Evolutionary conservation across 2,797 vertebrate genomes (phyloP).

Genomic region (Paedocypris micromegethes): DNA sequence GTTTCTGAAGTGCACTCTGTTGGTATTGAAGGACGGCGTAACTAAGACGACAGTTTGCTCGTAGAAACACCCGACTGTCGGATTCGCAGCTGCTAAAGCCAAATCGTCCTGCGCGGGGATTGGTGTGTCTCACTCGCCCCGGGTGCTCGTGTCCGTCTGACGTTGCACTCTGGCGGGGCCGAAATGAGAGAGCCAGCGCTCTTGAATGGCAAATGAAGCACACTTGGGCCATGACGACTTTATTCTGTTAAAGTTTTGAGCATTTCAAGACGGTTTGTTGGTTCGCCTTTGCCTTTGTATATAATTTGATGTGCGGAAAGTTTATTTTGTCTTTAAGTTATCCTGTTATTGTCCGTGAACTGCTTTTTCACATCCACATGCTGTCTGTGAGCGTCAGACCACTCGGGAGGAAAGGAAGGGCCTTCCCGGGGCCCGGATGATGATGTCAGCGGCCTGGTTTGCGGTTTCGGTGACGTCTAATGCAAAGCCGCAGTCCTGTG

Average conservation of each 20-base stretch:
- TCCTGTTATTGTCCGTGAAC: slow-evolving; percentile 47
- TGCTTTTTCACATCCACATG: slow-evolving; percentile 40
- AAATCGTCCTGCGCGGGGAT: slow-evolving; percentile 36
- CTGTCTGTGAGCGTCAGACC: slow-evolving; percentile 34
- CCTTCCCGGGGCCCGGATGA: too few species aligned
- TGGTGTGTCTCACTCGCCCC: slow-evolving; percentile 18
- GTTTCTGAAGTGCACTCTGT: slow-evolving; percentile 61
- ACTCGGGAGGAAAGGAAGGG: slow-evolving; percentile 2
- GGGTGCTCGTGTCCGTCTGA: slow-evolving; percentile 37
- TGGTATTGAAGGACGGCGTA: slow-evolving; percentile 26
- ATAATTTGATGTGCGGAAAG: slow-evolving; percentile 14
- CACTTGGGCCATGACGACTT: slow-evolving; percentile 59
- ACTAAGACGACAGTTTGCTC: slow-evolving; percentile 30
- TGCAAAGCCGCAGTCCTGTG: too few species aligned
- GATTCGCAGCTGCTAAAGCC: slow-evolving; percentile 46
- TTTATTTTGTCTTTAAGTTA: slow-evolving; percentile 42
- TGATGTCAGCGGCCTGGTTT: slow-evolving; percentile 16
- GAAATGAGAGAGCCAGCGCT: slow-evolving; percentile 66
- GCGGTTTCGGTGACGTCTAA: too few species aligned
- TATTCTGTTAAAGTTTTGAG: slow-evolving; percentile 60
- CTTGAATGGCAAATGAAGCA: slow-evolving; percentile 61
- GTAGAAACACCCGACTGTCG: slow-evolving; percentile 21
- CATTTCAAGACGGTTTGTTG: slow-evolving; percentile 48
- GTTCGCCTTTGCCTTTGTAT: slow-evolving; percentile 44
- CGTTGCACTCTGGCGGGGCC: slow-evolving; percentile 50